A percentile compares a stretch with the other conserved stretches of the same genome.
phyloP scores from a whole-genome alignment of 2,113 vertebrate genomes.

The Semicossyphus pulcher region DNA sequence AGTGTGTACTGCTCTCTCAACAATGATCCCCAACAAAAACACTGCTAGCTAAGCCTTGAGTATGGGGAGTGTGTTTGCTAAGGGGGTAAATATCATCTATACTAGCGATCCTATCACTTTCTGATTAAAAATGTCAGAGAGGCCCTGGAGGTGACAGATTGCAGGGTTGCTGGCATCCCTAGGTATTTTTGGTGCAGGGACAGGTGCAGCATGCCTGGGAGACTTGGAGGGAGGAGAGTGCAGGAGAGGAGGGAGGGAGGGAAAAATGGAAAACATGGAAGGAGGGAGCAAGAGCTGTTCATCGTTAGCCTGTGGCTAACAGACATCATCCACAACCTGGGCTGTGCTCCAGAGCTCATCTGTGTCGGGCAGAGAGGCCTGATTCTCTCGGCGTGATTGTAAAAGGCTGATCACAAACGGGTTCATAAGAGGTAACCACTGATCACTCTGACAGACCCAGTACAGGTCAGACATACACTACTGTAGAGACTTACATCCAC shows the following conservation, averaged over 20 bases:
- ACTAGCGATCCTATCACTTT: slow-evolving; percentile 75
- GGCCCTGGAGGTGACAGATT: slow-evolving; percentile 82
- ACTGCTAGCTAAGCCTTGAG: slow-evolving; percentile 65
- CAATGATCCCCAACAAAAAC: slow-evolving; percentile 61
- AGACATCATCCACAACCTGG: slow-evolving; percentile 60
- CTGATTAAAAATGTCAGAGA: slow-evolving; percentile 83
- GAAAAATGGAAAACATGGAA: slow-evolving; percentile 49
- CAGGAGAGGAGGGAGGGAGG: slow-evolving; percentile 34
- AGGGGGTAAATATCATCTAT: slow-evolving; percentile 75
- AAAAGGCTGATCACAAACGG: slow-evolving; percentile 60
- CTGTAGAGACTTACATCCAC: slow-evolving; percentile 29
- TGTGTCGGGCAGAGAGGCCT: slow-evolving; percentile 69
- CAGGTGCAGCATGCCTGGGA: slow-evolving; percentile 80
- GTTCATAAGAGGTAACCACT: slow-evolving; percentile 56
- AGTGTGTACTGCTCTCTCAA: slow-evolving; percentile 49
- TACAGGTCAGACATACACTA: slow-evolving; percentile 45
- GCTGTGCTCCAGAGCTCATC: slow-evolving; percentile 72
- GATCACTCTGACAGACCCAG: slow-evolving; percentile 66
- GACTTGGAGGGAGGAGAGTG: slow-evolving; percentile 59
- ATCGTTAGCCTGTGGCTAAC: slow-evolving; percentile 70
- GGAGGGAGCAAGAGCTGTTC: slow-evolving; percentile 63
- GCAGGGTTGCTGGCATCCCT: slow-evolving; percentile 74
- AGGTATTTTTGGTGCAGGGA: slow-evolving; percentile 81
- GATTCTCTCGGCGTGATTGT: slow-evolving; percentile 72
- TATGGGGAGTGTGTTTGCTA: slow-evolving; percentile 65